Evolutionary conservation across 2,113 vertebrate species (phyloP).

Genomic region (Aythya baeri): DNA sequence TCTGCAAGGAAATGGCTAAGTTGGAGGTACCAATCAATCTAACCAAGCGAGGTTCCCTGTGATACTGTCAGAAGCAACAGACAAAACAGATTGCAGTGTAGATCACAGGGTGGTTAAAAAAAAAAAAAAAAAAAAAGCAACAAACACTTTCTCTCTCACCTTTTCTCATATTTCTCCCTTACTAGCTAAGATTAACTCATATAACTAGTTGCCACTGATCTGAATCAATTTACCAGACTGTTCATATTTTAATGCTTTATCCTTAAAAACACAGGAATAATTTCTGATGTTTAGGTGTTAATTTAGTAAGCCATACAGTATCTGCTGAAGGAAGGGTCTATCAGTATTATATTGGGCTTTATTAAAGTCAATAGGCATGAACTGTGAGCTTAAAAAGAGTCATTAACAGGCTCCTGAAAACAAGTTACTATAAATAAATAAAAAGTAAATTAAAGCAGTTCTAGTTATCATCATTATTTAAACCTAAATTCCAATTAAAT

Average conservation of each 20-base stretch:
- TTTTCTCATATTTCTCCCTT: not conserved
- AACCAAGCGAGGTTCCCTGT: slow-evolving; percentile 73
- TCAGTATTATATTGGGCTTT: not conserved
- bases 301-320: not conserved
- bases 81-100: slow-evolving; percentile 80
- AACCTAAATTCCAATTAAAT: slow-evolving; percentile 16
- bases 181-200: slow-evolving; percentile 32
- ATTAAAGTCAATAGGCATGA: not conserved
- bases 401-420: not conserved
- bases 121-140: not conserved
- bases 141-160: not conserved
- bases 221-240: not conserved
- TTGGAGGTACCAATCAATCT: slow-evolving; percentile 93
- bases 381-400: not conserved
- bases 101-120: slow-evolving; percentile 28
- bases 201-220: not conserved
- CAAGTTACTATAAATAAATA: slow-evolving; percentile 16
- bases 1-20: slow-evolving; percentile 88
- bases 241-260: not conserved
- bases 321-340: not conserved
- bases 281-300: not conserved
- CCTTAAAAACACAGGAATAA: not conserved
- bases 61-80: slow-evolving; percentile 83
- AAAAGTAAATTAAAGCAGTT: not conserved
- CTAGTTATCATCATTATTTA: slow-evolving; percentile 9